A percentile compares a stretch with the other conserved stretches of the same genome.
Conservation (phyloP, 2,797 vertebrate genomes). For the Enteromius argenteus region DNA sequence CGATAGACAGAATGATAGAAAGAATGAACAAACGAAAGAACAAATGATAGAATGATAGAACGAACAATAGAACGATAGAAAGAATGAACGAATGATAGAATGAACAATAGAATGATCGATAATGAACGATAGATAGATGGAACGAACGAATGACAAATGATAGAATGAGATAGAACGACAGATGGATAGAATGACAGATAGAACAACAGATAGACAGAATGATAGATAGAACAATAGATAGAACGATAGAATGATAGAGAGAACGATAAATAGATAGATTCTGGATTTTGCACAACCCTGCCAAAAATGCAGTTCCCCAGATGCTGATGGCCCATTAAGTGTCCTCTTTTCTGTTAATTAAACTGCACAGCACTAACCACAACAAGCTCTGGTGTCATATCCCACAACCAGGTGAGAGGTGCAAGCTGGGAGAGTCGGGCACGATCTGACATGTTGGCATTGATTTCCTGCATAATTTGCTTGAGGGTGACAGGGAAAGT, state of each 20-base stretch:
- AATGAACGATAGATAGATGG: neutral
- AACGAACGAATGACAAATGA: neutral
- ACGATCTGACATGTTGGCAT: slow-evolving; percentile 63
- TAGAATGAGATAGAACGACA: neutral
- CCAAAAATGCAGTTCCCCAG: neutral
- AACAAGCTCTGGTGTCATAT: slow-evolving; percentile 46
- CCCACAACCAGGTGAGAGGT: slow-evolving; percentile 57
- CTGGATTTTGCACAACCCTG: neutral
- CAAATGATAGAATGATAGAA: too few relatives aligned
- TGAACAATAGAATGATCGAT: neutral
- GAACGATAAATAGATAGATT: neutral
- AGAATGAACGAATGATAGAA: too few relatives aligned
- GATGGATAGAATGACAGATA: neutral
- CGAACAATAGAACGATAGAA: too few relatives aligned
- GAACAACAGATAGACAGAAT: neutral
- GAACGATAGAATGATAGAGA: neutral
- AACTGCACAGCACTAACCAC: slow-evolving; percentile 51
- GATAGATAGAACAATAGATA: neutral
- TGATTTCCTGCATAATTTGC: slow-evolving; percentile 77
- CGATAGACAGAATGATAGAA: neutral
- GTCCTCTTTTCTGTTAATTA: slow-evolving; percentile 49
- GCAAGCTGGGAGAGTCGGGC: slow-evolving; percentile 44
- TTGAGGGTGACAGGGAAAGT: slow-evolving; percentile 73
- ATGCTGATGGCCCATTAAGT: slow-evolving; percentile 44
- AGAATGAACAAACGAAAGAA: neutral